Base-by-base conservation (phyloP, 92 coral and sea anemone genomes). In the Epizoanthus fatuus region DNA sequence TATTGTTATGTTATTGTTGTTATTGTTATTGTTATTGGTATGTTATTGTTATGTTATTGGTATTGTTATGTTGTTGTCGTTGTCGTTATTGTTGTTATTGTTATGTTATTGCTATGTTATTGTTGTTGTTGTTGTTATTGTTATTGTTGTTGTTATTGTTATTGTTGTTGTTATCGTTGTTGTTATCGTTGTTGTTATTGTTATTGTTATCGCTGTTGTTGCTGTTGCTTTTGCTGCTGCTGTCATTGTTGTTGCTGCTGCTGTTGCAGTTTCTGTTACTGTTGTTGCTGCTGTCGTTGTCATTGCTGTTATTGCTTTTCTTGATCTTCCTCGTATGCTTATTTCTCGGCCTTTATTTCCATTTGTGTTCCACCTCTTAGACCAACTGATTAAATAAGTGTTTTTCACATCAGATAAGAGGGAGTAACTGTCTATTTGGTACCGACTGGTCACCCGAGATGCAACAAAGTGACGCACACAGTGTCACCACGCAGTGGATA, bases 401-500 rank as follows among this genome's bases (percentile, higher is more conserved):
- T 51, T 52, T 3, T 22, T 66, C 49, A 6, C 74, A 75, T 16
- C 69, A 89, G 92, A 84, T 71, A n/a, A 62, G 53, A 63, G 92
- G 76, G 47, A 2, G 63, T 40, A 89, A 89, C 66, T 89, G 75
- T 29, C 66, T 89, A 22, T 84, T 69, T 84, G 92, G 92, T 38
- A 70, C 47, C 8, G 92, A 89, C 70, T 76, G 63, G 62, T 10
- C 84, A 7, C 3, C 14, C 44, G 74, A 12, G 73, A 4, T 32
- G 72, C 58, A 86, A 78, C 89, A 72, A 63, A 32, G 59, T 8
- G 88, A 89, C 0, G 72, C 57, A 37, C 72, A 72, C 17, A 81
- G 72, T 25, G 74, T 94, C 55, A 55, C 93, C 15, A 83, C 88
- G 13, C 93, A 87, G 58, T 94, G 98, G 98, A 20, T 84, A 37